Conservation (phyloP, 1,140 invertebrate genomes). For the Phthorimaea operculella region DNA sequence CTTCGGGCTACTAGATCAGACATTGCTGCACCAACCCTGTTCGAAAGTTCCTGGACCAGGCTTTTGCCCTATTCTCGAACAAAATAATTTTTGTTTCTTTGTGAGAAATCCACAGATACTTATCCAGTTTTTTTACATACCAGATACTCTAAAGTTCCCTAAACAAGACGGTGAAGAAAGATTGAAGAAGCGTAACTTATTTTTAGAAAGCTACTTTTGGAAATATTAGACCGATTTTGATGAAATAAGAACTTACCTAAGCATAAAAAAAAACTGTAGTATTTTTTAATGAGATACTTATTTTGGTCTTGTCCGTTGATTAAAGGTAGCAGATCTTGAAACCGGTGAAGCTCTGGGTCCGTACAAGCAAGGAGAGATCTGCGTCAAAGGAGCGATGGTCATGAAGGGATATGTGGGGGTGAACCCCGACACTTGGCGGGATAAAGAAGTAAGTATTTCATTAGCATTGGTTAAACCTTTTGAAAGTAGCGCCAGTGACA, state of each 20-base stretch:
- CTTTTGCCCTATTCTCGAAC: neutral
- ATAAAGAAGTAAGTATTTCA: constrained; percentile 74
- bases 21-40: no score
- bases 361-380: constrained; percentile 74
- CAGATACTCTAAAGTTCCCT: neutral
- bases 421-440: constrained; percentile 78
- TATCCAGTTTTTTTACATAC: no score
- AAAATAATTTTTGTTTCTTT: no score
- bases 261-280: no score
- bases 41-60: no score
- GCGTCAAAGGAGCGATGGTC: constrained; percentile 71
- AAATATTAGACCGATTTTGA: neutral
- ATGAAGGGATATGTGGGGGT: constrained; percentile 78
- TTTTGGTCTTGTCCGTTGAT: neutral
- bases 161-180: no score
- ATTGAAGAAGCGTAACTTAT: neutral
- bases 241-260: neutral
- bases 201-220: neutral
- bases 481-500: no score
- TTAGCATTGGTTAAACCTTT: constrained; percentile 81
- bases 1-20: no score
- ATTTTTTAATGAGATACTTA: no score
- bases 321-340: constrained; percentile 69
- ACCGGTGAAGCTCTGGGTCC: constrained; percentile 71
- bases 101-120: no score